Evolutionary conservation across 2,113 vertebrate species (phyloP).

Genomic region (Cavia porcellus): DNA sequence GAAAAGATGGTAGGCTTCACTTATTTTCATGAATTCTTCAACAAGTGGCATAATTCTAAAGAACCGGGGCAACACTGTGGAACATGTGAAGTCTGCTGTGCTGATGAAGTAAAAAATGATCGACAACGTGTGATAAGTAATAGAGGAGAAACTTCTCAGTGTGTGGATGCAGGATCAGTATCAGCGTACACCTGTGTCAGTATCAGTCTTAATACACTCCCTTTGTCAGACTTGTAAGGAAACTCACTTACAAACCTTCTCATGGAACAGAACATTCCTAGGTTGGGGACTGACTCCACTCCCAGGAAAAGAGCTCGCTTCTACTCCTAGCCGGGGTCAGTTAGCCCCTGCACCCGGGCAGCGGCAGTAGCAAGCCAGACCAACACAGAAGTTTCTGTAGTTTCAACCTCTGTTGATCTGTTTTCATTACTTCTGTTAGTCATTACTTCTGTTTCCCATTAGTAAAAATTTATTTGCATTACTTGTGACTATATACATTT

Average conservation of each 20-base stretch:
- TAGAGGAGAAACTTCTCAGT: not conserved
- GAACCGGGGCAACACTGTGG: not conserved
- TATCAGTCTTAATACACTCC: not conserved
- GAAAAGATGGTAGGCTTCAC: not conserved
- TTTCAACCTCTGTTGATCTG: slow-evolving; percentile 55
- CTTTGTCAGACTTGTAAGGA: not conserved
- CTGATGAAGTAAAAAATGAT: not conserved
- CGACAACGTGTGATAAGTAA: not conserved
- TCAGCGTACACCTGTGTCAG: not conserved
- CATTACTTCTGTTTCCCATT: slow-evolving; percentile 72
- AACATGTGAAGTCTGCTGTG: not conserved
- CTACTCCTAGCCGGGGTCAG: not conserved
- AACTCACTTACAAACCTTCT: not conserved
- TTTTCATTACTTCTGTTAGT: slow-evolving; percentile 62
- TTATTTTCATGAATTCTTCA: not conserved
- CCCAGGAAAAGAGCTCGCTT: not conserved
- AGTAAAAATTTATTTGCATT: slow-evolving; percentile 75
- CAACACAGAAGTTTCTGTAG: slow-evolving; percentile 25
- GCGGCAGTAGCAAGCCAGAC: not conserved
- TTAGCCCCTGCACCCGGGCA: not conserved
- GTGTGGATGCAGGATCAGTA: not conserved
- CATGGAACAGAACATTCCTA: not conserved
- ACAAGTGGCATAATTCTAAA: not conserved
- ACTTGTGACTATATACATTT: slow-evolving; percentile 67
- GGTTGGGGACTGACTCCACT: not conserved